Percentiles rank a stretch among this genome's conserved stretches.
Evolutionary conservation across 2,797 vertebrate genomes (phyloP).

Genomic region (Pseudochirops cupreus): DNA sequence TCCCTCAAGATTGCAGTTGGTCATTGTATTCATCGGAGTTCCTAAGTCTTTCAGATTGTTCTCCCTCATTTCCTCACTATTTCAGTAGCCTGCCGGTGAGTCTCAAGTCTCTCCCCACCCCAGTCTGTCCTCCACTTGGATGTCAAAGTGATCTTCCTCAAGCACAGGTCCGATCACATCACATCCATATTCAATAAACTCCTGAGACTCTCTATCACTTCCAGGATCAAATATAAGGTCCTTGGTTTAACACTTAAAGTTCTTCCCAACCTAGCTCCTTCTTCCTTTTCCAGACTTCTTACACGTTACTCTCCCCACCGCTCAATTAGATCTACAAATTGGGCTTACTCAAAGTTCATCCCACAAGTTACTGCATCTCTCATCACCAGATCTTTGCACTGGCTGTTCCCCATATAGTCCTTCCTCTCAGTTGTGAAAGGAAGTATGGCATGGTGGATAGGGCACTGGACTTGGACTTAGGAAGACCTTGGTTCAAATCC

Average conservation of each 20-base stretch:
- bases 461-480: not conserved
- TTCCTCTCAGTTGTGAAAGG: not conserved
- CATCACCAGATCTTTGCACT: not conserved
- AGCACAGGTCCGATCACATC: not conserved
- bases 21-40: not conserved
- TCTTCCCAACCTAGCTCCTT: not conserved
- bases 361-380: not conserved
- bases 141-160: not conserved
- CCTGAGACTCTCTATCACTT: not conserved
- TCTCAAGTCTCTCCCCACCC: not conserved
- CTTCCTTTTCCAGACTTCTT: not conserved
- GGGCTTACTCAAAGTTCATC: not conserved
- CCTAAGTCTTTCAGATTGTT: not conserved
- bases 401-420: not conserved
- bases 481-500: not conserved
- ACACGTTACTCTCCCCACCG: fast-evolving
- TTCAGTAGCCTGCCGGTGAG: not conserved
- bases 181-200: not conserved
- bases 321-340: not conserved
- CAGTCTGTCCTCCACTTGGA: not conserved
- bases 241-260: not conserved
- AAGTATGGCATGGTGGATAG: not conserved
- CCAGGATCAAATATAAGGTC: not conserved
- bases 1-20: not conserved
- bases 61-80: not conserved